Base-by-base conservation (phyloP, 2,113 vertebrate genomes). In the Irena cyanogastra region DNA sequence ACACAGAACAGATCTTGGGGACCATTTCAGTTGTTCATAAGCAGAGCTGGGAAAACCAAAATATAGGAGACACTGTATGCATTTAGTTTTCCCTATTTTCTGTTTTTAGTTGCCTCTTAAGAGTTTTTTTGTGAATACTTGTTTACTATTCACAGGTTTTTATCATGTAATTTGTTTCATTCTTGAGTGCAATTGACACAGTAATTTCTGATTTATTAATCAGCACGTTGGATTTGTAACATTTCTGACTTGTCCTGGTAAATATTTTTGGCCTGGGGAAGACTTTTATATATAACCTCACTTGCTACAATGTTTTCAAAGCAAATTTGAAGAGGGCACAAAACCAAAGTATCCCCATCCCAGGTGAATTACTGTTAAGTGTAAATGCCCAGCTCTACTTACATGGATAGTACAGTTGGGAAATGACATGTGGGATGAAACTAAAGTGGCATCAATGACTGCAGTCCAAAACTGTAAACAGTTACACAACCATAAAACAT, bases 21-120 rank as follows among this genome's bases (percentile, higher is more conserved):
- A 83, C 13, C 42, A 23, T 37, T 63, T 68, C 27, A 47, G 50
- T 31, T 59, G 15, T 27, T 87, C 78, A 28, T 39, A 93, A 77
- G 70, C 71, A 92, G 64, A 87, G 90, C 57, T 78, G 60, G 57
- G 79, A 83, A 96, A 93, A 66, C 9, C 50, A 92, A 89, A 77
- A 19, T 2, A 59, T 2, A 78, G 28, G 6, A 57, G 77, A 69
- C 17, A n/a, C 7, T 30, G 41, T 10, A 61, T 33, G 7, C 15
- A 57, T 49, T 88, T 54, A 42, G 7, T 35, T 85, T 83, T 31
- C 17, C 16, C 9, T 1, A 3, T 65, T 76, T 83, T 72, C n/a
- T 59, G 7, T n/a, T 85, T 42, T 52, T 22, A 74, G 8, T 49
- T 80, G 20, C 11, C 22, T 53, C 31, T 11, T 61, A 44, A 39